phyloP scores from a whole-genome alignment of 2,797 vertebrate species.

The Falco concolor region DNA sequence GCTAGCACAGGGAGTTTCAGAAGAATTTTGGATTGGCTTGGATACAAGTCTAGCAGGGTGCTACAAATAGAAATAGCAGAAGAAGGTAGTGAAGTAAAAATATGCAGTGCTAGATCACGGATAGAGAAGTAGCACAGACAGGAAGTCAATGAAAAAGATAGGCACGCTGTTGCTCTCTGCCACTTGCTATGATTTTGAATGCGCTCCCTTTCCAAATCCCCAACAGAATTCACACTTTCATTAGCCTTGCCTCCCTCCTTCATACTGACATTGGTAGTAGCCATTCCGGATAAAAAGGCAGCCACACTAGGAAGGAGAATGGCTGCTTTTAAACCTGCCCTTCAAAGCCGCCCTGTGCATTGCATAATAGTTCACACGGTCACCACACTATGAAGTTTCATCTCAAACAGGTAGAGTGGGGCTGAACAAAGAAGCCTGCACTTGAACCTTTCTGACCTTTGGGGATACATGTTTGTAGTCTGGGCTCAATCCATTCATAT shows the following conservation, averaged over 20 bases:
- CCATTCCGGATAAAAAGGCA: neutral
- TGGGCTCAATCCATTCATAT: neutral
- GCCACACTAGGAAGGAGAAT: neutral
- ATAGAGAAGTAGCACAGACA: constrained; percentile 2
- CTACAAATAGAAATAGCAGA: constrained; percentile 69
- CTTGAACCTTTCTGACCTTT: neutral
- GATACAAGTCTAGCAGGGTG: constrained; percentile 53
- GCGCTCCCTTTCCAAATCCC: neutral
- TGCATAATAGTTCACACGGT: neutral
- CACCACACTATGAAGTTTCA: neutral
- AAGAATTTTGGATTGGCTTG: constrained; percentile 50
- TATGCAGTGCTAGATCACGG: neutral
- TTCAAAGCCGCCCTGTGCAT: neutral
- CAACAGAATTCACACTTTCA: neutral
- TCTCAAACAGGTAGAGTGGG: neutral
- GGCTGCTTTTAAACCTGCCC: neutral
- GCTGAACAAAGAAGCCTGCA: neutral
- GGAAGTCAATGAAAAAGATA: neutral
- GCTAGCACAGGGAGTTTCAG: constrained; percentile 39
- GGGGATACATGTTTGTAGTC: neutral
- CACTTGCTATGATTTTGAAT: neutral
- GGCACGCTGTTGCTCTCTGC: neutral
- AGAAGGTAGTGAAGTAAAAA: constrained; percentile 49
- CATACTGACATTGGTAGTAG: rapidly evolving
- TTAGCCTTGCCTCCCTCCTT: neutral